A percentile compares a stretch with the other conserved stretches of the same genome.
phyloP scores from a whole-genome alignment of 2,888 invertebrate species.

The Xestia ashworthii region DNA sequence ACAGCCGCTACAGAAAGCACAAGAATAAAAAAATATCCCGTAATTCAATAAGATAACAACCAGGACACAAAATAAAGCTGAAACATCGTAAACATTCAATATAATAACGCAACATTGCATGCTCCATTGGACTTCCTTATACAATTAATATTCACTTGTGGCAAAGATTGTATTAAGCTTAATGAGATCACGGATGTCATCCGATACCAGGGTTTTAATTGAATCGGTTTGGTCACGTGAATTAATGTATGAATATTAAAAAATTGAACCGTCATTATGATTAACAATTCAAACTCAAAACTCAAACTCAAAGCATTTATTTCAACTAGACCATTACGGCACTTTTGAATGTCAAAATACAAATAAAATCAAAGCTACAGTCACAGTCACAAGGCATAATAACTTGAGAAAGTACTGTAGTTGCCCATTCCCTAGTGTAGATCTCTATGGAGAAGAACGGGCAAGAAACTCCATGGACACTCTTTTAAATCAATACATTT shows the following conservation, averaged over 20 bases:
- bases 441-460: too few species aligned
- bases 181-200: conserved; percentile 10
- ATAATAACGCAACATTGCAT: not conserved
- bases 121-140: not conserved
- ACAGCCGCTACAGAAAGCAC: not conserved
- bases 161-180: conserved; percentile 15
- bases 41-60: not conserved
- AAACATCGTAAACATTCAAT: not conserved
- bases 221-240: not conserved
- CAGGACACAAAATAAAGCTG: not conserved
- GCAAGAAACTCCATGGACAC: too few species aligned
- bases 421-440: too few species aligned
- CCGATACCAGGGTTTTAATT: conserved; percentile 16
- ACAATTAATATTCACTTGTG: conserved; percentile 18
- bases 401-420: too few species aligned
- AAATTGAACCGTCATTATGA: not conserved
- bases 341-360: too few species aligned
- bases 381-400: too few species aligned
- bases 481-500: too few species aligned
- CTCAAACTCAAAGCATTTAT: too few species aligned
- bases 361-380: too few species aligned
- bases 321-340: too few species aligned
- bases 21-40: not conserved
- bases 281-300: too few species aligned
- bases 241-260: conserved; percentile 13